Conservation (phyloP, 1,140 invertebrate species). For the Lepidostoma basale region DNA sequence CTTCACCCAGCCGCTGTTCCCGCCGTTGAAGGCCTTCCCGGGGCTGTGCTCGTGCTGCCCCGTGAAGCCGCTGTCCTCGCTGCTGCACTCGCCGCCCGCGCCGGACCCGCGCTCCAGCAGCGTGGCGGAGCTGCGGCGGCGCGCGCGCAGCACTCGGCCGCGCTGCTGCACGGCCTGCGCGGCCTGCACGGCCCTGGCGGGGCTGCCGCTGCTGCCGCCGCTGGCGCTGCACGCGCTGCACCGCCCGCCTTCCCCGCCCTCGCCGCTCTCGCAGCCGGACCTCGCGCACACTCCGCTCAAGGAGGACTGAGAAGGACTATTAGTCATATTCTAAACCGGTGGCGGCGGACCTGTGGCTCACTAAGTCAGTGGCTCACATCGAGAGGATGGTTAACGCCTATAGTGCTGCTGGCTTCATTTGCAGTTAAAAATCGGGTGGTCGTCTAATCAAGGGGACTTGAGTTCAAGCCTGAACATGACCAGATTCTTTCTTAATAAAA, state of each 20-base stretch:
- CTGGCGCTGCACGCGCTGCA: slow-evolving; percentile 58
- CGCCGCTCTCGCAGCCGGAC: slow-evolving; percentile 29
- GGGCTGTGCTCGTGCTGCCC: slow-evolving; percentile 79
- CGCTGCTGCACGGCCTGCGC: slow-evolving; percentile 76
- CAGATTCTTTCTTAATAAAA: too few relatives aligned
- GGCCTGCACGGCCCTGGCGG: slow-evolving; percentile 61
- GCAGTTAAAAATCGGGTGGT: too few relatives aligned
- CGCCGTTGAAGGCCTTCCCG: slow-evolving; percentile 75
- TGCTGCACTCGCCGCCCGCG: slow-evolving; percentile 47
- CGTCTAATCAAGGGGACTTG: too few relatives aligned
- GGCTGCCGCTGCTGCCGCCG: slow-evolving; percentile 59
- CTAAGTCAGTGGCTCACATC: too few relatives aligned
- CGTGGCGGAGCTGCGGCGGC: slow-evolving; percentile 84
- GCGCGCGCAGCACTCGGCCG: slow-evolving; percentile 90
- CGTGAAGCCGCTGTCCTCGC: slow-evolving; percentile 63
- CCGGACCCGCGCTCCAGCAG: slow-evolving; percentile 75
- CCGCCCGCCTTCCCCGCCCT: slow-evolving; percentile 38
- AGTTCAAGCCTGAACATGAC: too few relatives aligned
- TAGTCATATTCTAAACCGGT: too few relatives aligned
- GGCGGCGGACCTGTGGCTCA: too few relatives aligned
- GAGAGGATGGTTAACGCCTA: too few relatives aligned
- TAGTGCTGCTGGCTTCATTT: too few relatives aligned
- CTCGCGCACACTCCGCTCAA: neutral
- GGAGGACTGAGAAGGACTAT: slow-evolving; percentile 9
- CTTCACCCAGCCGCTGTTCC: slow-evolving; percentile 81